Evolutionary conservation across 2,888 invertebrate genomes (phyloP).

Genomic region (Cephus rjabovi): DNA sequence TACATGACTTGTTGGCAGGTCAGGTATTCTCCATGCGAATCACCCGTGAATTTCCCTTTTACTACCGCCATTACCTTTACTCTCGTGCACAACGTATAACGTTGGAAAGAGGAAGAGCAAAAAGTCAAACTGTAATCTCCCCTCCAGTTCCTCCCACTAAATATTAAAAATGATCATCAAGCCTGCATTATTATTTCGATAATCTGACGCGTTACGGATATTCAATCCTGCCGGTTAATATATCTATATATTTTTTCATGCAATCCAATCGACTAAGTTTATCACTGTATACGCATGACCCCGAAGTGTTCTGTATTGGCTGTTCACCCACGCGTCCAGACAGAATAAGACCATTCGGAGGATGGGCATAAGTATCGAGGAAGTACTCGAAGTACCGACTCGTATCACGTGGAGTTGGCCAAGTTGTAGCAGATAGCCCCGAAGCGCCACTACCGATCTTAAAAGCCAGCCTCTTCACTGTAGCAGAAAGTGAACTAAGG

Average conservation of each 20-base stretch:
- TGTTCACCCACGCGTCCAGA: conserved; percentile 60
- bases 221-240: background rate
- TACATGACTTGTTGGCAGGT: background rate
- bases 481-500: conserved; percentile 34
- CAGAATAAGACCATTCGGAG: conserved; percentile 62
- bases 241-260: background rate
- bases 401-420: conserved; percentile 25
- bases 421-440: conserved; percentile 33
- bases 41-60: background rate
- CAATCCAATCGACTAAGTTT: background rate
- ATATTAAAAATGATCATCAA: background rate
- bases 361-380: conserved; percentile 59
- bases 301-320: conserved; percentile 44
- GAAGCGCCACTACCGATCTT: conserved; percentile 38
- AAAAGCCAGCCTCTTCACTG: background rate
- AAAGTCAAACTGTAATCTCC: background rate
- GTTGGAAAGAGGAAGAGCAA: background rate
- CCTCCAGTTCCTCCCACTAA: background rate
- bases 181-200: background rate
- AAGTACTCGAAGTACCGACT: conserved; percentile 42
- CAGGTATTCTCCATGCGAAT: background rate
- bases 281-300: conserved; percentile 39
- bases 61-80: background rate
- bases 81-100: background rate
- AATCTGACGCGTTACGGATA: background rate